Percentiles rank a stretch among this genome's conserved stretches.
These are phyloP conservation scores for Mylabris phalerata DNA, from an alignment of 1,140 invertebrate species.

Conservation along the genomic window DNA sequence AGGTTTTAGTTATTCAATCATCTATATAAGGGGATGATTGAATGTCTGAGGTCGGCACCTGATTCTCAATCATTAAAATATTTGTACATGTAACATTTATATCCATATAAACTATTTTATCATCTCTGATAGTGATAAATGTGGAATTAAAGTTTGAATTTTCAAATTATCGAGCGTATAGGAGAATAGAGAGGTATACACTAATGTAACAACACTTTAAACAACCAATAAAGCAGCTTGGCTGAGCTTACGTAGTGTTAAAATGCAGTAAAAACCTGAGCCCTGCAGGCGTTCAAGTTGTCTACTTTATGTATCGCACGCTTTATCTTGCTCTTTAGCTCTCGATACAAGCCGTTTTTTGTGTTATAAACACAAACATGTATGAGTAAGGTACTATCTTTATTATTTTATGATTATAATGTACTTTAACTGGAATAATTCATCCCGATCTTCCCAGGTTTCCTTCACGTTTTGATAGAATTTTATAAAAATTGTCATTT, in stretches of 20 bases:
- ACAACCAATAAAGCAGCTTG: slow-evolving; percentile 39
- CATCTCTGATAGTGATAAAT: no score
- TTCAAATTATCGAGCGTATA: no score
- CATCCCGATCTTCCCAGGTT: slow-evolving; percentile 1
- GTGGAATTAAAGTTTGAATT: no score
- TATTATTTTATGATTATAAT: slow-evolving; percentile 39
- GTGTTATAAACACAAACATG: slow-evolving; percentile 6
- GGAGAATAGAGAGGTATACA: slow-evolving; percentile 1
- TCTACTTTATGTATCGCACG: slow-evolving; percentile 31
- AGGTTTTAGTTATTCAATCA: no score
- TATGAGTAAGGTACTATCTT: slow-evolving; percentile 29
- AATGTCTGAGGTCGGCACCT: no score
- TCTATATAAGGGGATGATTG: no score
- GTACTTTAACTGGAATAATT: slow-evolving; percentile 29
- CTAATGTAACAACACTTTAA: slow-evolving; percentile 39
- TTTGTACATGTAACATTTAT: no score
- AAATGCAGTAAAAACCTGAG: slow-evolving; percentile 41
- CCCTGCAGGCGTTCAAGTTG: slow-evolving; percentile 26
- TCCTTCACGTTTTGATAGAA: no score
- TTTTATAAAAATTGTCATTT: no score
- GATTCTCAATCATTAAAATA: no score
- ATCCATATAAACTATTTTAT: no score
- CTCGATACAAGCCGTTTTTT: slow-evolving; percentile 29
- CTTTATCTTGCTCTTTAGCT: slow-evolving; percentile 29
- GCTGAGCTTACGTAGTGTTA: slow-evolving; percentile 38